Percentiles rank a stretch among this genome's conserved stretches.
phyloP scores from a whole-genome alignment of 2,113 vertebrate genomes.

The Sceloporus tristichus region DNA sequence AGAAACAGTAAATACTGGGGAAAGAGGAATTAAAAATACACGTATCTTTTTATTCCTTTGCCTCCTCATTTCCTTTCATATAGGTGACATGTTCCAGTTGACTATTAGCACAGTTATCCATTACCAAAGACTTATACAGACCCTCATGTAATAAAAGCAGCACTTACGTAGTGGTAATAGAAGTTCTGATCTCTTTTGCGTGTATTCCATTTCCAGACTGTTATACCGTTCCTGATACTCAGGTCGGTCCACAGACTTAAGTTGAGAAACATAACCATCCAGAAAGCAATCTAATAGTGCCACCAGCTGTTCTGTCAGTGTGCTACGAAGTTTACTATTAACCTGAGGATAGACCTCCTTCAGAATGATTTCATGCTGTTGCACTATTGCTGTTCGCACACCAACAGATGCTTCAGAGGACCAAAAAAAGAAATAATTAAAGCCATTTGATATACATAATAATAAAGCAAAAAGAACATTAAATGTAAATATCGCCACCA shows the following conservation, averaged over 20 bases:
- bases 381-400: constrained; percentile 81
- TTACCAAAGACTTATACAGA: not conserved
- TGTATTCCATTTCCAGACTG: constrained; percentile 90
- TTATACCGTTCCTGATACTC: constrained; percentile 87
- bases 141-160: not conserved
- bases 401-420: constrained; percentile 82
- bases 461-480: accelerated
- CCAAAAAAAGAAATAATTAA: not conserved
- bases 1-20: no score
- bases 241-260: constrained; percentile 86
- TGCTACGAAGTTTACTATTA: constrained; percentile 86
- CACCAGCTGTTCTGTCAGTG: constrained; percentile 91
- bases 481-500: not conserved
- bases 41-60: not conserved
- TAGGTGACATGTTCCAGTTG: not conserved
- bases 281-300: constrained; percentile 89
- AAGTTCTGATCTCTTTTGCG: constrained; percentile 89
- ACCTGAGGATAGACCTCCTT: constrained; percentile 89
- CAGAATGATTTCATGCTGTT: constrained; percentile 89
- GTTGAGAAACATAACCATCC: constrained; percentile 89
- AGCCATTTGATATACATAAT: not conserved
- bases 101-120: not conserved
- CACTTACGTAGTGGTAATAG: constrained; percentile 89
- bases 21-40: not conserved
- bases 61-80: not conserved